A percentile compares a stretch with the other conserved stretches of the same genome.
phyloP scores from a whole-genome alignment of 2,888 invertebrate genomes.

The Drosophila trichaetosa region DNA sequence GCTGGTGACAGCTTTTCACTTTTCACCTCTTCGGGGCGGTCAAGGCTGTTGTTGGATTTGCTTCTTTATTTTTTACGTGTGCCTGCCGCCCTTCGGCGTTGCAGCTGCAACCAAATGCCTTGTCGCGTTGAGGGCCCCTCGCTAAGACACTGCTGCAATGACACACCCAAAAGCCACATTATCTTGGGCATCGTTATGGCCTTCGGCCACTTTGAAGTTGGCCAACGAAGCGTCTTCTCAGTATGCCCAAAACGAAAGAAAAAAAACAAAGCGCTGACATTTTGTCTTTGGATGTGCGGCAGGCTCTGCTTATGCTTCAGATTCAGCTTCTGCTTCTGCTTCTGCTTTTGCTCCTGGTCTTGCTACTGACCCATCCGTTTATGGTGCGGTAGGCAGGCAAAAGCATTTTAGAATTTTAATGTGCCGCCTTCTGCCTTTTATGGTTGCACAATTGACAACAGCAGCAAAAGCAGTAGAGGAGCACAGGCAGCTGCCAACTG shows the following conservation, averaged over 20 bases:
- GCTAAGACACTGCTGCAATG: constrained; percentile 22
- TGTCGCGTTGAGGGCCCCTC: constrained; percentile 18
- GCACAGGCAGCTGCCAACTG: constrained; percentile 69
- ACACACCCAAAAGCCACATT: constrained; percentile 37
- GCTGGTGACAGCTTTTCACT: constrained; percentile 73
- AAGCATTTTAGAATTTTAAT: constrained; percentile 81
- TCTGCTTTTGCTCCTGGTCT: constrained; percentile 13
- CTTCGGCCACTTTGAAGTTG: constrained; percentile 59
- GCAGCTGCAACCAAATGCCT: constrained; percentile 60
- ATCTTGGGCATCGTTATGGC: constrained; percentile 58
- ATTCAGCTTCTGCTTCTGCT: constrained; percentile 6
- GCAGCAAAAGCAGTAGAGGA: constrained; percentile 9
- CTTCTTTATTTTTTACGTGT: not conserved
- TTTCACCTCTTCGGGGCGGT: constrained; percentile 65
- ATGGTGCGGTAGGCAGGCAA: constrained; percentile 66
- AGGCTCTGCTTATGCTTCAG: constrained; percentile 28
- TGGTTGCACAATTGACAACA: constrained; percentile 70
- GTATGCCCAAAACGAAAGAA: constrained; percentile 29
- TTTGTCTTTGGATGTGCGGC: constrained; percentile 32
- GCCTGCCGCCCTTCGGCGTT: constrained; percentile 1
- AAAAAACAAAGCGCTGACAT: constrained; percentile 47
- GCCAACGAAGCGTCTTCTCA: constrained; percentile 29
- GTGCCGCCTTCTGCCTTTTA: constrained; percentile 78
- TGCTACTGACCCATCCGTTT: constrained; percentile 46
- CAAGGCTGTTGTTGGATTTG: constrained; percentile 56